Evolutionary conservation across 1,140 invertebrate genomes (phyloP), one percentile per base, ranked within the genome.

Genomic region (Brachionus plicatilis): DNA sequence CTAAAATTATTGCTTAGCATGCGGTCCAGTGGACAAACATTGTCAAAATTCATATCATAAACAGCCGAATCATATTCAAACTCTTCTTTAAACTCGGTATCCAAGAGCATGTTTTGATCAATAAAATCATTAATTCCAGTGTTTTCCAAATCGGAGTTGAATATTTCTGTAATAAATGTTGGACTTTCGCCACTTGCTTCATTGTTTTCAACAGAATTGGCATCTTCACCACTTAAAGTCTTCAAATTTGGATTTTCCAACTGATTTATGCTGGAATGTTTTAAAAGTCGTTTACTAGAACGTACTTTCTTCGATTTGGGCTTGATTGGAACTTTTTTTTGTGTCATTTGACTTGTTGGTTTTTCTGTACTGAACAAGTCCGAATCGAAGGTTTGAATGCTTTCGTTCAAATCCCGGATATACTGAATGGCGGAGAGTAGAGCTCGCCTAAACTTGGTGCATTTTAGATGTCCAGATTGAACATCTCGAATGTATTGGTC

Each of bases 401-500:
- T 82, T 14, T 82, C 79, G 11, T 82, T 82, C 20, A 65, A 27
- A 65, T 56, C 60, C 12, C 41, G 37, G 11, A 84, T 84, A 20
- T 84, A 84, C 24, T 84, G 82, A 29, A 84, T 84, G 12, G 82
- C 82, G 0, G 65, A 70, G 29, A 84, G 47, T 17, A 84, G 37
- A 9, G 82, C 82, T 45, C 82, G 65, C 20, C 82, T 43, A 60
- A 84, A 84, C 53, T 84, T 84, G 8, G 82, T 84, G 41, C 82
- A 84, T 37, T 84, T 84, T 33, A 84, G 53, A n/a, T 72, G 82
- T 5, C 82, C 82, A 3, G 82, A 84, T 56, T 84, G 82, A 29
- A 84, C 82, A 56, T 84, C 82, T n/a, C 43, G 17, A 9, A 84
- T 84, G 37, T 84, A 84, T 56, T 84, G 82, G 47, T 84, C 82